Base-by-base conservation (phyloP, 64 coral and sea anemone species). In the Stichodactyla helianthus region DNA sequence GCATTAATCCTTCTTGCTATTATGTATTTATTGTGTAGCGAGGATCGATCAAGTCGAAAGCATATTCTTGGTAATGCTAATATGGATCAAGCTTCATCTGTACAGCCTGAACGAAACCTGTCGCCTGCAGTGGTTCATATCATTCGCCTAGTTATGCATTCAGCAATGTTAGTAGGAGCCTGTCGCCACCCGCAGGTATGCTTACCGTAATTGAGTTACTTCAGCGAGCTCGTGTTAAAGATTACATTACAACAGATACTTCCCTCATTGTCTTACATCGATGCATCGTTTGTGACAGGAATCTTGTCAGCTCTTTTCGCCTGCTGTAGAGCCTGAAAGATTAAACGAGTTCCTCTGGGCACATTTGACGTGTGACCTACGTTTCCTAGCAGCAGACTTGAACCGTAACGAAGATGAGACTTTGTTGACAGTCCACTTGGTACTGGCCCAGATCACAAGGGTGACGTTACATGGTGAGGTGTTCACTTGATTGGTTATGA, bases 401-500 rank as follows among this genome's bases (percentile, higher is more conserved):
- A 84, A 84, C 6, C 83, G 89, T n/a, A 90, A 65, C 78, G 82
- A 85, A 28, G 89, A 90, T 19, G 89, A 90, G 20, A 77, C 89
- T 28, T n/a, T 90, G 9, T 77, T 84, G 25, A 85, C 82, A 17
- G 26, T 90, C 7, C 89, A 90, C 20, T 85, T 84, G 19, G 44
- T 90, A 1, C 54, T 90, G 12, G 50, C 51, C 50, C 83, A 79
- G 14, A 85, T 90, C 25, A 90, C 89, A 53, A 74, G 68, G 27
- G 25, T 2, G 0, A 28, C 68, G 0, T 5, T 31, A 27, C 68
- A 35, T 74, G 68, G 68, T 74, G 27, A 74, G 68, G 25, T 31
- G 25, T 58, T 15, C 3, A 58, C 9, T 11, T 15, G 55, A 58
- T 58, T 15, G 9, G 14, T 58, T 58, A 58, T 58, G 55, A 11